phyloP scores from a whole-genome alignment of 2,888 invertebrate species.

The Eupithecia abbreviata region DNA sequence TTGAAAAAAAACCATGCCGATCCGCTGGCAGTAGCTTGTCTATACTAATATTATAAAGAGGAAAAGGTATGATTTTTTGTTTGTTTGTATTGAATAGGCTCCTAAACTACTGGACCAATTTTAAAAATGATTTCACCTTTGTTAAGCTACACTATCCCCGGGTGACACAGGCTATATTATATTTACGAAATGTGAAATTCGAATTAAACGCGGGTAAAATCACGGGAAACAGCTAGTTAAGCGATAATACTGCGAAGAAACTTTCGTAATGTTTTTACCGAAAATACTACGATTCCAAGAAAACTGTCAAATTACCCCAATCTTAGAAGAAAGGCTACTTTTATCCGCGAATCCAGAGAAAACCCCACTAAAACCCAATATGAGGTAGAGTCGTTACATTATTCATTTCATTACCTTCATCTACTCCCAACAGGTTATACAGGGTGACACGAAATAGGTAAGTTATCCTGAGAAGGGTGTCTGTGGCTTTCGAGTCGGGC shows the following conservation, averaged over 20 bases:
- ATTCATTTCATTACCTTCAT: constrained; percentile 65
- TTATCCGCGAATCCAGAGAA: constrained; percentile 51
- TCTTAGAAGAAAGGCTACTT: constrained; percentile 35
- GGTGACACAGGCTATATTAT: no score
- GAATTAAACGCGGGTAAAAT: no score
- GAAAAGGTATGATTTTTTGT: no score
- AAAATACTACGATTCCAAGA: neutral
- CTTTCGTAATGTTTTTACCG: neutral
- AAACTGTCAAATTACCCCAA: neutral
- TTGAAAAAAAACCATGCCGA: neutral
- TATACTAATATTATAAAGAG: no score
- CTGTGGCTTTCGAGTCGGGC: neutral
- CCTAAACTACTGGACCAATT: no score
- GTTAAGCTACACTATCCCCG: no score
- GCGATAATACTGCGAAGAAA: neutral
- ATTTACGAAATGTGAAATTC: no score
- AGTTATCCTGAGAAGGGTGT: constrained; percentile 11
- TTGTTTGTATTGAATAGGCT: no score
- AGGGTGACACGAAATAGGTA: constrained; percentile 14
- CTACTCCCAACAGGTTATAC: constrained; percentile 34
- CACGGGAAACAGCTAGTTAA: neutral
- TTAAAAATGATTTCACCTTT: no score
- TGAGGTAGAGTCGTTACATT: constrained; percentile 62
- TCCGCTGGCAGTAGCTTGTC: neutral
- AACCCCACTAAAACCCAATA: constrained; percentile 61